Evolutionary conservation across 2,888 invertebrate genomes (phyloP).

Genomic region (Lycia hirtaria): DNA sequence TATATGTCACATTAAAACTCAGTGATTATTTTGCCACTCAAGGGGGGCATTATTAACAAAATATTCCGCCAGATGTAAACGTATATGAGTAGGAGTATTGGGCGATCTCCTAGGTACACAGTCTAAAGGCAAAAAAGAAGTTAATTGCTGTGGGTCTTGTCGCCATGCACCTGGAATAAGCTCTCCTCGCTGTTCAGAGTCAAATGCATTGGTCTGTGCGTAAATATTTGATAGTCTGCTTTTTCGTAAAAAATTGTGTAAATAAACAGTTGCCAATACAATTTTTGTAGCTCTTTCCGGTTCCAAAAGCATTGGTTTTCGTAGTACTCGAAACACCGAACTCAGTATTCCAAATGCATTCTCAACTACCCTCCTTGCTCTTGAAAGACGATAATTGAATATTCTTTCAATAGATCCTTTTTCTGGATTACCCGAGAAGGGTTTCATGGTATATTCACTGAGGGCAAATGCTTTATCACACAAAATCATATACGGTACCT

Average conservation of each 20-base stretch:
- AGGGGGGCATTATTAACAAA: too few species aligned
- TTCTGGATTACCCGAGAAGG: conserved; percentile 27
- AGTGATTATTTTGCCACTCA: too few species aligned
- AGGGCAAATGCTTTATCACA: conserved; percentile 31
- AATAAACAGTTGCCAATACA: background rate
- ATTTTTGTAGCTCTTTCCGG: background rate
- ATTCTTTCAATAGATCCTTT: conserved; percentile 17
- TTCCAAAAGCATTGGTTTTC: background rate
- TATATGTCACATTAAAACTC: too few species aligned
- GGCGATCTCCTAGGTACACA: too few species aligned
- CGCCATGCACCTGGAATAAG: too few species aligned
- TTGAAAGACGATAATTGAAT: background rate
- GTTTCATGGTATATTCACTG: conserved; percentile 31
- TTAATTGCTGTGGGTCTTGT: too few species aligned
- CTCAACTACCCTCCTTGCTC: background rate
- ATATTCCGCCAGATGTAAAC: too few species aligned
- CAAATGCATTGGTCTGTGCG: too few species aligned
- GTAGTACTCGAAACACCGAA: background rate
- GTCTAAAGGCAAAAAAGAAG: too few species aligned
- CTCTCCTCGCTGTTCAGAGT: too few species aligned
- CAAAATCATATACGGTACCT: conserved; percentile 26
- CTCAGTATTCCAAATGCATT: background rate
- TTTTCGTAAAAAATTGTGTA: background rate
- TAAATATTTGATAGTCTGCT: too few species aligned
- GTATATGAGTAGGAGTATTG: too few species aligned